Evolutionary conservation across 2,888 invertebrate species (phyloP).

Genomic region (Nebria brevicollis): DNA sequence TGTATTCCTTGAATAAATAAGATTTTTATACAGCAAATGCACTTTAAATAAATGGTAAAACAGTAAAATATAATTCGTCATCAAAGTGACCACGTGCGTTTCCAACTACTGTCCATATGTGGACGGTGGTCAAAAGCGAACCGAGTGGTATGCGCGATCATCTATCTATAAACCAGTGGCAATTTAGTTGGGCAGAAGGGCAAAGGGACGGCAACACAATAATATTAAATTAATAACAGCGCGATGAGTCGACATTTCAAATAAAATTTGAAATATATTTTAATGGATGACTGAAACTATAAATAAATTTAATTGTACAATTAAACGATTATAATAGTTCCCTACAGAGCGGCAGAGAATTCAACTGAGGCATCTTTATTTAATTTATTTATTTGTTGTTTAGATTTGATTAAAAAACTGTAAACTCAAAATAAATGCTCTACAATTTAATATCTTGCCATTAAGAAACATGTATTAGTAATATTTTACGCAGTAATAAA

Average conservation of each 20-base stretch:
- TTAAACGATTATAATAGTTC: slow-evolving; percentile 2
- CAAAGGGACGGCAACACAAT: not conserved
- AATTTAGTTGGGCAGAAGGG: not conserved
- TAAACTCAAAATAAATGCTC: too few relatives aligned
- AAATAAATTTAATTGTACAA: slow-evolving; percentile 25
- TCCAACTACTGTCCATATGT: not conserved
- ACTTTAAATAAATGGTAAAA: too few relatives aligned
- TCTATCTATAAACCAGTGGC: not conserved
- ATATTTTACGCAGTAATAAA: too few relatives aligned
- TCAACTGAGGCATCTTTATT: too few relatives aligned
- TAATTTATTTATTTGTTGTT: too few relatives aligned
- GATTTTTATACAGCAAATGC: too few relatives aligned
- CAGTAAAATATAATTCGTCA: too few relatives aligned
- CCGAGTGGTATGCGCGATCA: too few relatives aligned
- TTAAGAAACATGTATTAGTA: too few relatives aligned
- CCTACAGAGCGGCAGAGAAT: not conserved
- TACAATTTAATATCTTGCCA: too few relatives aligned
- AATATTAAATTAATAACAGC: slow-evolving; percentile 28
- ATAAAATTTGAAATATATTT: slow-evolving; percentile 26
- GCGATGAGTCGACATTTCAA: slow-evolving; percentile 17
- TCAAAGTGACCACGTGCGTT: not conserved
- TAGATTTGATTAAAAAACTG: too few relatives aligned
- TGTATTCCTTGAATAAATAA: too few relatives aligned
- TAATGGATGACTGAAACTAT: slow-evolving; percentile 29
- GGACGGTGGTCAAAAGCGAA: not conserved